Evolutionary conservation across 2,113 vertebrate genomes (phyloP).

Genomic region (Brienomyrus brachyistius): DNA sequence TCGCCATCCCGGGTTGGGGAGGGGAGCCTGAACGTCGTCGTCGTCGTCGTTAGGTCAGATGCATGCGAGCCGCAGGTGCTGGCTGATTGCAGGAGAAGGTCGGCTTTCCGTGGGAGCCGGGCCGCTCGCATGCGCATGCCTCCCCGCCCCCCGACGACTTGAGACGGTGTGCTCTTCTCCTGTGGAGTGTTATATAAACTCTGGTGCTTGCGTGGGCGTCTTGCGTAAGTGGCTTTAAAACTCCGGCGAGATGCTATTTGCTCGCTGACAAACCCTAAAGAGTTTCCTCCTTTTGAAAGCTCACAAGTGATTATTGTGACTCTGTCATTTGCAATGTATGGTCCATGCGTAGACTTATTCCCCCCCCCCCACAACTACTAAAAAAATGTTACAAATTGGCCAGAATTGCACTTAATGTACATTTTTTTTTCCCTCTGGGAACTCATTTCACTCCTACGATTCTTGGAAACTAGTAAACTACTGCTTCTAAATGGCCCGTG

Average conservation of each 20-base stretch:
- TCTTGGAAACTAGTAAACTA: neutral
- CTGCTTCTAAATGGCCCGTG: neutral
- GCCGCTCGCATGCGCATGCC: neutral
- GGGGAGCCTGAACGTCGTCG: neutral
- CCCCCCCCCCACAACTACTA: neutral
- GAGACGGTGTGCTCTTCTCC: constrained; percentile 11
- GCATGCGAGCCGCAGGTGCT: neutral
- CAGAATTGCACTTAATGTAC: neutral
- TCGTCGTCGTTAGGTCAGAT: neutral
- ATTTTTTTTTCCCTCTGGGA: neutral
- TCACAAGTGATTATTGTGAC: neutral
- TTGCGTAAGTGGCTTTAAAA: constrained; percentile 18
- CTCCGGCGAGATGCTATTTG: constrained; percentile 8
- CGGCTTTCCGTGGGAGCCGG: neutral
- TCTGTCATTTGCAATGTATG: neutral
- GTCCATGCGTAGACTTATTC: too few species aligned
- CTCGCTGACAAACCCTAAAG: constrained; percentile 1
- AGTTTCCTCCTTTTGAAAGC: neutral
- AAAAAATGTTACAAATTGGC: neutral
- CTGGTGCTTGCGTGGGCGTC: constrained; percentile 9
- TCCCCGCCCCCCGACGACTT: neutral
- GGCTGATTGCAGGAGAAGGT: neutral
- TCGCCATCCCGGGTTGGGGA: too few species aligned
- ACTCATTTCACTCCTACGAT: neutral
- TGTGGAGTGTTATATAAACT: constrained; percentile 17